Conservation (phyloP, 2,888 invertebrate genomes). For the Cordilura impudica region DNA sequence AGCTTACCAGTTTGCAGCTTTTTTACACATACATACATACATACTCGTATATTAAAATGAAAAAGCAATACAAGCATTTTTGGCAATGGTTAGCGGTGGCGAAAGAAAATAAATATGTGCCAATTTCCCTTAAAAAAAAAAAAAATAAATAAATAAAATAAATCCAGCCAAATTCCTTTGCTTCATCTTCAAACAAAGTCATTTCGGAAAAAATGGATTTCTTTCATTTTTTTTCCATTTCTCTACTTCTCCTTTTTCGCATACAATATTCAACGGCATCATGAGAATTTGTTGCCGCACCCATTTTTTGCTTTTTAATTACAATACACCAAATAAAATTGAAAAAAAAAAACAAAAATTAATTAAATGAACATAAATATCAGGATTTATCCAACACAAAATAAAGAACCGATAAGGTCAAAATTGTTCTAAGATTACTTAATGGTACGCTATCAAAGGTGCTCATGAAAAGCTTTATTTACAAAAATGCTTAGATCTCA, state of each 20-base stretch:
- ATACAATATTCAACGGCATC: neutral
- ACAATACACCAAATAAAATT: neutral
- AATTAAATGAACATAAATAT: neutral
- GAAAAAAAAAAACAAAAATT: neutral
- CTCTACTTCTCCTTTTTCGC: neutral
- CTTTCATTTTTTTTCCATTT: neutral
- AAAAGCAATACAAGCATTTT: conserved; percentile 29
- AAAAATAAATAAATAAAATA: neutral
- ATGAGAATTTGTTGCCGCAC: conserved; percentile 2
- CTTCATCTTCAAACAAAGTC: neutral
- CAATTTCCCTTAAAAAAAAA: neutral
- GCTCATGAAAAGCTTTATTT: too few relatives aligned
- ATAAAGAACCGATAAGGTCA: too few relatives aligned
- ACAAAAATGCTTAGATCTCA: too few relatives aligned
- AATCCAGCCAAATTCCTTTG: neutral
- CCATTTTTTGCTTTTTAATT: conserved; percentile 2
- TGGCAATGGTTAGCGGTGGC: too few relatives aligned
- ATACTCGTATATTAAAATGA: conserved; percentile 12
- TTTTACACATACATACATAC: neutral
- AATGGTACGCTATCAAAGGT: too few relatives aligned
- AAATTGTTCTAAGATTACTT: too few relatives aligned
- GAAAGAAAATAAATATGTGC: too few relatives aligned
- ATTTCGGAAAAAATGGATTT: neutral
- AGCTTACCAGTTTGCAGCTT: neutral
- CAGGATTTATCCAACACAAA: neutral